A percentile compares a stretch with the other conserved stretches of the same genome.
Evolutionary conservation across 2,888 invertebrate species (phyloP).

Genomic region (Eupeodes luniger): DNA sequence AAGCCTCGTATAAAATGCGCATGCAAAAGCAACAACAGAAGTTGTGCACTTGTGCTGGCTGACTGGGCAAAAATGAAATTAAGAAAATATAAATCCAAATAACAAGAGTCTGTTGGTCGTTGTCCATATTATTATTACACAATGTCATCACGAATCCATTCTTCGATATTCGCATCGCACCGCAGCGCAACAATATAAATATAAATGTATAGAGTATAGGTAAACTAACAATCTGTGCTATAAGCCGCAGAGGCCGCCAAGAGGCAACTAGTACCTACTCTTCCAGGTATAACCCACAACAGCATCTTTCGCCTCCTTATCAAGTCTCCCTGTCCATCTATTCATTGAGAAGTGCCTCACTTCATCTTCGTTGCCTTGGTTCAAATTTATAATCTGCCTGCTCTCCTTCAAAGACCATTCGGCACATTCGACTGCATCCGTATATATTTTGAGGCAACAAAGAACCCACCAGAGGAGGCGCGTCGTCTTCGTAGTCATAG

Average conservation of each 20-base stretch:
- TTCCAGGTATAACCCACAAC: neutral
- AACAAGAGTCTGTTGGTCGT: slow-evolving; percentile 56
- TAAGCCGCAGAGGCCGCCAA: slow-evolving; percentile 35
- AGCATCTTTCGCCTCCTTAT: slow-evolving; percentile 4
- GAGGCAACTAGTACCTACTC: slow-evolving; percentile 2
- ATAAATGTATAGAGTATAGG: neutral
- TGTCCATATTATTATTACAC: slow-evolving; percentile 71
- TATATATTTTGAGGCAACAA: slow-evolving; percentile 46
- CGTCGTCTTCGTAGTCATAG: neutral
- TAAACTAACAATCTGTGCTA: slow-evolving; percentile 14
- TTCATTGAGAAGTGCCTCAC: slow-evolving; percentile 70
- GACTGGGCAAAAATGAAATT: slow-evolving; percentile 57
- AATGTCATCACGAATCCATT: slow-evolving; percentile 75
- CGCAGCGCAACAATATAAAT: slow-evolving; percentile 34
- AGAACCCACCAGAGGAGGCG: slow-evolving; percentile 46
- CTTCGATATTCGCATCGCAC: slow-evolving; percentile 49
- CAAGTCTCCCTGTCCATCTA: slow-evolving; percentile 43
- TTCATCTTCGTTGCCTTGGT: slow-evolving; percentile 58
- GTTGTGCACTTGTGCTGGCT: slow-evolving; percentile 69
- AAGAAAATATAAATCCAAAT: slow-evolving; percentile 69
- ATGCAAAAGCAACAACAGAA: slow-evolving; percentile 37
- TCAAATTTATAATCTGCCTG: slow-evolving; percentile 74
- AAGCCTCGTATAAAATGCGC: slow-evolving; percentile 44
- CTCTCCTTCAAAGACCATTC: slow-evolving; percentile 64
- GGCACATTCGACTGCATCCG: slow-evolving; percentile 54